Evolutionary conservation across 1,140 invertebrate species (phyloP).

Genomic region (Drosophila arawakana): DNA sequence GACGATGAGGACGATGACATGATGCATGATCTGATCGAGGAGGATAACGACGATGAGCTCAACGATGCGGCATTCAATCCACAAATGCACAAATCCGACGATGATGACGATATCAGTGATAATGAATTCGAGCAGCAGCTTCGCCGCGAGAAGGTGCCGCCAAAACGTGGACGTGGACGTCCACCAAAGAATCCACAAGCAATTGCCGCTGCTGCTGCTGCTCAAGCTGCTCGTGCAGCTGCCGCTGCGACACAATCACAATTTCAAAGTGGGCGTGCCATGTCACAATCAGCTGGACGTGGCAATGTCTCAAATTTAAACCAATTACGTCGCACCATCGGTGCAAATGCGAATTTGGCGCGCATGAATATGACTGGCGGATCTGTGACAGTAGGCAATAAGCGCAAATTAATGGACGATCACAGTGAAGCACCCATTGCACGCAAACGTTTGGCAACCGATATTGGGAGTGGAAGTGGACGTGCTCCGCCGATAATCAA

Average conservation of each 20-base stretch:
- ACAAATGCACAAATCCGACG: conserved; percentile 71
- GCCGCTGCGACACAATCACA: background rate
- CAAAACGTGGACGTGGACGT: conserved; percentile 72
- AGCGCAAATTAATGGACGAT: conserved; percentile 59
- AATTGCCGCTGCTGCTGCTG: conserved; percentile 14
- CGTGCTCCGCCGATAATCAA: conserved; percentile 46
- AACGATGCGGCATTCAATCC: conserved; percentile 68
- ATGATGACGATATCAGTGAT: conserved; percentile 69
- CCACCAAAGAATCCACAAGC: conserved; percentile 55
- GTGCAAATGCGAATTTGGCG: conserved; percentile 11
- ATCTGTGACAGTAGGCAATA: conserved; percentile 14
- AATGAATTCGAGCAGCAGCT: conserved; percentile 58
- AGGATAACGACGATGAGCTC: conserved; percentile 62
- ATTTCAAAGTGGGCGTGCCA: background rate
- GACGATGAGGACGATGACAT: conserved; percentile 56
- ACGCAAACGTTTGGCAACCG: conserved; percentile 56
- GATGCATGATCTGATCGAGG: conserved; percentile 36
- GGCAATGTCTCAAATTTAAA: conserved; percentile 50
- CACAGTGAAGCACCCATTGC: conserved; percentile 42
- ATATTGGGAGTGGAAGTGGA: conserved; percentile 6
- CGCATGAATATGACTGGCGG: conserved; percentile 25
- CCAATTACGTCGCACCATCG: conserved; percentile 61
- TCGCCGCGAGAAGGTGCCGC: conserved; percentile 50
- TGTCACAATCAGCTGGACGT: background rate
- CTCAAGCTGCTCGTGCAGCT: conserved; percentile 2